These are phyloP conservation scores for Anas capensis DNA, from an alignment of 2,797 vertebrate species.

Conservation along the genomic window DNA sequence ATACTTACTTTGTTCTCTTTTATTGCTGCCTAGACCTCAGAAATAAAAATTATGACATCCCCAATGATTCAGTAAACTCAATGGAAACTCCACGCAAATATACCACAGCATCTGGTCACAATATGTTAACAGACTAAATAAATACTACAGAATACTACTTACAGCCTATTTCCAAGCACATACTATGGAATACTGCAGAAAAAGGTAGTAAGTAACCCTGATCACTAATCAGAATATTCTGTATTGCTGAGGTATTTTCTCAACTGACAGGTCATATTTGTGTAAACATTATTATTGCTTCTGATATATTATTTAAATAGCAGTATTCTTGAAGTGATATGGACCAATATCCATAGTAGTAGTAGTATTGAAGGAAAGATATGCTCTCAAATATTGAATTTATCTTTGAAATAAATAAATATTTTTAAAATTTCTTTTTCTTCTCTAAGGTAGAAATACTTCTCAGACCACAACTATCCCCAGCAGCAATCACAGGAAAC, in stretches of 20 bases:
- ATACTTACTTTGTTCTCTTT: neutral
- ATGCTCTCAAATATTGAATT: neutral
- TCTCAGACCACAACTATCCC: neutral
- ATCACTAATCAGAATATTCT: neutral
- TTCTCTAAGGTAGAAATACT: neutral
- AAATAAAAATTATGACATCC: neutral
- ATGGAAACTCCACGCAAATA: neutral
- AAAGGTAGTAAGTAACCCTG: neutral
- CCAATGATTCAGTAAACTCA: neutral
- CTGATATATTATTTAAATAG: neutral
- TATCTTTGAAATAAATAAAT: neutral
- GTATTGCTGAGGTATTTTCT: neutral
- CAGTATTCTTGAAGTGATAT: neutral
- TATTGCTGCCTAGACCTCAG: neutral
- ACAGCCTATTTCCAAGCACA: neutral
- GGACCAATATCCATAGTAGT: too few relatives aligned
- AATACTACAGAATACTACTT: neutral
- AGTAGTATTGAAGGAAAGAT: neutral
- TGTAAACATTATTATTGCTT: neutral
- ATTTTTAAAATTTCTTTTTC: neutral
- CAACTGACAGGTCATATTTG: neutral
- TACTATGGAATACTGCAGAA: neutral
- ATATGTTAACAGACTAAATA: neutral
- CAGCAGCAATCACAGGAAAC: neutral
- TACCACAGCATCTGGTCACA: neutral